phyloP scores from a whole-genome alignment of 2,113 vertebrate species.

The Tetrax tetrax region DNA sequence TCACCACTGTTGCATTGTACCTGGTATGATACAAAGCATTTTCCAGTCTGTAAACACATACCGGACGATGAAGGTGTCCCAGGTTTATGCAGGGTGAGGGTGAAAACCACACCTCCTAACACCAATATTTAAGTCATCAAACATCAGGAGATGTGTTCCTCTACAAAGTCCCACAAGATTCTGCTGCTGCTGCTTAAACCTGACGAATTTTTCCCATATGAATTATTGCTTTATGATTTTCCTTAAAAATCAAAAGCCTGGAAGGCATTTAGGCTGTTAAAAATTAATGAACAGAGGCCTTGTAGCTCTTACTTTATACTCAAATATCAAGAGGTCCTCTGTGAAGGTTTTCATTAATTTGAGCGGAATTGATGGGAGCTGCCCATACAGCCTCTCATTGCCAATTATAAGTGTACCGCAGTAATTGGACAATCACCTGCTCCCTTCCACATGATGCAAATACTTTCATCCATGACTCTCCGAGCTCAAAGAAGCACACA shows the following conservation, averaged over 20 bases:
- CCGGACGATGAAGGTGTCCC: neutral
- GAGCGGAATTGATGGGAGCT: neutral
- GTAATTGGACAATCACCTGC: accelerated
- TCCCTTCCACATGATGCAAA: neutral
- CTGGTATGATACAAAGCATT: neutral
- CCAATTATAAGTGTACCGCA: neutral
- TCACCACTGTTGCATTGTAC: neutral
- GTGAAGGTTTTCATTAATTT: neutral
- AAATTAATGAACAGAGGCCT: neutral
- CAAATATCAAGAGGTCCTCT: neutral
- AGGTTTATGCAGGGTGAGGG: neutral
- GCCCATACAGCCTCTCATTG: neutral
- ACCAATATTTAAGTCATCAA: neutral
- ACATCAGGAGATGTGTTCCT: neutral
- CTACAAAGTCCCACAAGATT: neutral
- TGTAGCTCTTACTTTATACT: neutral
- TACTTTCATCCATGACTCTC: neutral
- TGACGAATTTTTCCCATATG: neutral
- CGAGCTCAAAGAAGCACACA: neutral
- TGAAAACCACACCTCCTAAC: neutral
- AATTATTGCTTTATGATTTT: constrained; percentile 2
- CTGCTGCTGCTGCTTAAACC: neutral
- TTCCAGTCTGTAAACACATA: neutral
- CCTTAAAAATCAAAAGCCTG: neutral
- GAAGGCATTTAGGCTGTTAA: neutral